Conservation (phyloP, 2,888 invertebrate genomes). For the Sycophila texana region DNA sequence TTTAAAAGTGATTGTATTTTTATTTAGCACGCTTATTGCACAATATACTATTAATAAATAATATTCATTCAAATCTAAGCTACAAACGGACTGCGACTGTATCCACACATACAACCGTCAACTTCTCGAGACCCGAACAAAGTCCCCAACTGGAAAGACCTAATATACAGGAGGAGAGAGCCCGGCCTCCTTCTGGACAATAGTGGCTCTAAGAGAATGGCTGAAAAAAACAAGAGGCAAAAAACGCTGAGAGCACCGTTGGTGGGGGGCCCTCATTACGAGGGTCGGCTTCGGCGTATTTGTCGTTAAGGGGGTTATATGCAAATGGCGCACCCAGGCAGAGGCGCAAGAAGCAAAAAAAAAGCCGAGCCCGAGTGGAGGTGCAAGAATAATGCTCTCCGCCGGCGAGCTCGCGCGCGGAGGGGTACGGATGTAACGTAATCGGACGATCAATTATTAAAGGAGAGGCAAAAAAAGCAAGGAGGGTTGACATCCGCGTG, state of each 20-base stretch:
- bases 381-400: conserved; percentile 68
- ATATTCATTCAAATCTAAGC: not conserved
- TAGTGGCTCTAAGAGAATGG: conserved; percentile 63
- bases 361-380: conserved; percentile 65
- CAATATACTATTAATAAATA: too few species aligned
- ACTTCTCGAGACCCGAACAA: conserved; percentile 10
- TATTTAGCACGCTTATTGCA: too few species aligned
- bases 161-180: conserved; percentile 39
- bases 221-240: conserved; percentile 52
- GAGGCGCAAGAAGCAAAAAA: conserved; percentile 65
- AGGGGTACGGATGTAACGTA: conserved; percentile 73
- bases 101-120: conserved; percentile 14
- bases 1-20: too few species aligned
- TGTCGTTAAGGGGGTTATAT: conserved; percentile 74
- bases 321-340: conserved; percentile 70
- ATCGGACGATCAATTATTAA: conserved; percentile 76
- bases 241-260: conserved; percentile 52
- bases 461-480: conserved; percentile 73
- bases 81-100: not conserved
- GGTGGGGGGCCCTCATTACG: conserved; percentile 69
- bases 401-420: conserved; percentile 49
- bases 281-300: conserved; percentile 71
- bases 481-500: conserved; percentile 73
- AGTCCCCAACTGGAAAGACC: conserved; percentile 43
- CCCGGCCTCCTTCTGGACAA: conserved; percentile 61